These are phyloP conservation scores for Diarsia dahlii DNA, from an alignment of 2,888 invertebrate species.

Conservation along the genomic window DNA sequence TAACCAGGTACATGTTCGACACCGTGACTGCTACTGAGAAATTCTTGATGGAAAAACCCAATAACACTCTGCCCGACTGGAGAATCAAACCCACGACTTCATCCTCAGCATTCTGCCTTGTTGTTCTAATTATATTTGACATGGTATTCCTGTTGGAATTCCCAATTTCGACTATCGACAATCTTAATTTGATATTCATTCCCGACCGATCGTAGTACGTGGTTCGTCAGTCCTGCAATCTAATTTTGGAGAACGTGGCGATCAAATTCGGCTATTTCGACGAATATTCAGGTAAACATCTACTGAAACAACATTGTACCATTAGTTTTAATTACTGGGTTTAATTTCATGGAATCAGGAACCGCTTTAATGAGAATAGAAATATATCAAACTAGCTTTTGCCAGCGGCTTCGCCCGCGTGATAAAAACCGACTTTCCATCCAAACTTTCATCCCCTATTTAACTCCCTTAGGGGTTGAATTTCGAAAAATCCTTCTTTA, in stretches of 20 bases:
- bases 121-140: not conserved
- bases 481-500: too few species aligned
- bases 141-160: not conserved
- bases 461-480: too few species aligned
- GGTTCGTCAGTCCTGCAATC: conserved; percentile 12
- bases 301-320: not conserved
- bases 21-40: not conserved
- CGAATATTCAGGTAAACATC: not conserved
- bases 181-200: conserved; percentile 33
- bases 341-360: not conserved
- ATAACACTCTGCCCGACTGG: not conserved
- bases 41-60: not conserved
- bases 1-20: not conserved
- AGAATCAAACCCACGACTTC: not conserved
- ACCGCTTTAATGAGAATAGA: not conserved
- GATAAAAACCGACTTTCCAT: too few species aligned
- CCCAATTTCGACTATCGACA: conserved; percentile 4
- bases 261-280: conserved; percentile 2
- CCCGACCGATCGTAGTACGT: conserved; percentile 14
- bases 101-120: not conserved
- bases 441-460: too few species aligned
- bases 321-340: conserved; percentile 16
- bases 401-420: too few species aligned
- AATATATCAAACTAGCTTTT: too few species aligned
- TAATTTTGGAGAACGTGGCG: conserved; percentile 25